A percentile compares a stretch with the other conserved stretches of the same genome.
Conservation (phyloP, 2,113 vertebrate genomes). For the Oncorhynchus nerka region DNA sequence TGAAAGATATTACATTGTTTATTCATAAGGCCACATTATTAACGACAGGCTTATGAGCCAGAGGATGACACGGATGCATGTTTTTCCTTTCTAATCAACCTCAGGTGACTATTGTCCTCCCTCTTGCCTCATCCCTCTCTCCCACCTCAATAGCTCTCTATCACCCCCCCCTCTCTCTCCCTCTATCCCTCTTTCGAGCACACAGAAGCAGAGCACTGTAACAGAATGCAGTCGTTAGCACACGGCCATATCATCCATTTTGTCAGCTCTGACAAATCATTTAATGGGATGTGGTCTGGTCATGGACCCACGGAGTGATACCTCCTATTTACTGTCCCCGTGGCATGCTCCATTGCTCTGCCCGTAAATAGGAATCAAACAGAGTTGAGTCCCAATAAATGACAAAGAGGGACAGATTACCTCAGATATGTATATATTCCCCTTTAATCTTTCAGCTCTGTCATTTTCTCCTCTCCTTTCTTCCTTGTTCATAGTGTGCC, state of each 20-base stretch:
- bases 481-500: conserved; percentile 55
- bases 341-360: conserved; percentile 11
- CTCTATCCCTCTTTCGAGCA: neutral
- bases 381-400: conserved; percentile 28
- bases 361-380: conserved; percentile 19
- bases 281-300: conserved; percentile 51
- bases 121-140: neutral
- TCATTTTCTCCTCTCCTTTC: neutral
- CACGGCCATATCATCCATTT: conserved; percentile 40
- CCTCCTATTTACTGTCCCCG: conserved; percentile 34
- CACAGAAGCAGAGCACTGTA: neutral
- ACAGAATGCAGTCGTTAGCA: conserved; percentile 37
- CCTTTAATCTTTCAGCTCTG: conserved; percentile 20
- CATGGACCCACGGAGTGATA: conserved; percentile 38
- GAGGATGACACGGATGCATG: conserved; percentile 32
- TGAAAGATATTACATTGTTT: conserved; percentile 36
- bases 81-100: conserved; percentile 35
- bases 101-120: conserved; percentile 6
- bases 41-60: conserved; percentile 27
- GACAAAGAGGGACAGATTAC: neutral
- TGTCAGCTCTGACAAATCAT: conserved; percentile 52
- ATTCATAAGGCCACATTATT: conserved; percentile 40
- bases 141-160: neutral
- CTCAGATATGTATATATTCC: neutral
- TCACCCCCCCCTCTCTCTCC: too few species aligned